These are phyloP conservation scores for Calyptomena viridis DNA, from an alignment of 2,113 vertebrate species.

Conservation along the genomic window DNA sequence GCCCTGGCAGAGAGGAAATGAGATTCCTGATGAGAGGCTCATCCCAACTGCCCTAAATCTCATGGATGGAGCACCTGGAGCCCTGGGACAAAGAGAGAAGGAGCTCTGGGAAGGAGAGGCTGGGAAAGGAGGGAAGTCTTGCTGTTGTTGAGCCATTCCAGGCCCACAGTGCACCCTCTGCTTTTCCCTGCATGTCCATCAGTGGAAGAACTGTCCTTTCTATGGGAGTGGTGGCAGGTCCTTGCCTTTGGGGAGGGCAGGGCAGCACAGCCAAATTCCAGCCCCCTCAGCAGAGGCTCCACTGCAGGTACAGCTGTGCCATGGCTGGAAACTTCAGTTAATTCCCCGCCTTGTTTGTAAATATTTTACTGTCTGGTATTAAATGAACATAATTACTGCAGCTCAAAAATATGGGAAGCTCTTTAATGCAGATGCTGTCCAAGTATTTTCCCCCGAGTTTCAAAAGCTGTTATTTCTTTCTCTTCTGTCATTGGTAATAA, in stretches of 20 bases:
- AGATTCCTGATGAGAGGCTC: background rate
- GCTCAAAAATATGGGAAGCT: constrained; percentile 2
- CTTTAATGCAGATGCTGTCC: constrained; percentile 52
- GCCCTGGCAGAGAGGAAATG: background rate
- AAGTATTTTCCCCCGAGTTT: constrained; percentile 41
- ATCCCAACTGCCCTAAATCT: background rate
- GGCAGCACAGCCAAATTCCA: background rate
- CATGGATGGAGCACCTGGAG: background rate
- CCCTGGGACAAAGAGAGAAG: background rate
- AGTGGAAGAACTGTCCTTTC: background rate
- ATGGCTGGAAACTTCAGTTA: background rate
- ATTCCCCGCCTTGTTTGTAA: background rate
- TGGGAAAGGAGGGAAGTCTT: background rate
- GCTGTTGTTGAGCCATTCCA: background rate
- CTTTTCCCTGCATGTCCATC: background rate
- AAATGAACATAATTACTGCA: constrained; percentile 33
- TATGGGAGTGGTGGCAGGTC: background rate
- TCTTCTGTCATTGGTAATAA: constrained; percentile 37
- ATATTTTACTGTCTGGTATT: constrained; percentile 36
- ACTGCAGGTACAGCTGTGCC: background rate
- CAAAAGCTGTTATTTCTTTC: constrained; percentile 38
- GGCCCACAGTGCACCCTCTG: background rate
- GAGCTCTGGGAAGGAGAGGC: background rate
- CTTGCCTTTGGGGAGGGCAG: background rate
- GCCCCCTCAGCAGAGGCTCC: background rate